phyloP scores from a whole-genome alignment of 2,113 vertebrate genomes.

The Lophotis ruficrista region DNA sequence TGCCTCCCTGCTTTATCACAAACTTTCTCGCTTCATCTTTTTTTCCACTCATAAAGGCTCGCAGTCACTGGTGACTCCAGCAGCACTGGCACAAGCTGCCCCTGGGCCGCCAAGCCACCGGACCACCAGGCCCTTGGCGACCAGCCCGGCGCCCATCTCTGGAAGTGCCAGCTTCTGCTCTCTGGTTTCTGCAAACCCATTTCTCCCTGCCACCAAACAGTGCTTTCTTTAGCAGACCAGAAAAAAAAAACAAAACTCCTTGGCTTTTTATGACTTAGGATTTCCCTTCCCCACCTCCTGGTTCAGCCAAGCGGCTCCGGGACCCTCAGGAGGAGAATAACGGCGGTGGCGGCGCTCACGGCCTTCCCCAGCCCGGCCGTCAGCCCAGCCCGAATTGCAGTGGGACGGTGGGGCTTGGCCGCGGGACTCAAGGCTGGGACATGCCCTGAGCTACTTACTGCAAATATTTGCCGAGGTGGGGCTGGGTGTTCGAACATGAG shows the following conservation, averaged over 20 bases:
- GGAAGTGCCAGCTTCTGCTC: neutral
- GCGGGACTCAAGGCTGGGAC: neutral
- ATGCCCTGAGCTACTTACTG: neutral
- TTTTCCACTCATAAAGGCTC: conserved; percentile 29
- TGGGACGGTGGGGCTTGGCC: neutral
- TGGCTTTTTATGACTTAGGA: neutral
- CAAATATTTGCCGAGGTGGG: conserved; percentile 31
- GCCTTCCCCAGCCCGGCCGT: neutral
- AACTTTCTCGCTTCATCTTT: conserved; percentile 30
- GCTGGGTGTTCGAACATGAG: neutral
- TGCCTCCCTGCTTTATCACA: conserved; percentile 63
- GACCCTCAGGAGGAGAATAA: neutral
- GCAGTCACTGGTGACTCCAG: neutral
- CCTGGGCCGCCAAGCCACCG: neutral
- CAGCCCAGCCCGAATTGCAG: neutral
- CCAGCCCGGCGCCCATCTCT: neutral
- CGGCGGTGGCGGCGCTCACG: neutral
- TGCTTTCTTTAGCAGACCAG: neutral
- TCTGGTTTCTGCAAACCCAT: neutral
- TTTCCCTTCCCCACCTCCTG: neutral
- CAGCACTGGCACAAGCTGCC: neutral
- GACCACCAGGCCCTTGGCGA: neutral
- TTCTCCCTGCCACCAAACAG: neutral
- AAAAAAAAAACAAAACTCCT: neutral
- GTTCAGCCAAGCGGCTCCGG: rapidly evolving